Percentiles rank a stretch among this genome's conserved stretches.
These are phyloP conservation scores for Chrysolina oricalcia DNA, from an alignment of 2,888 invertebrate species.

Conservation along the genomic window DNA sequence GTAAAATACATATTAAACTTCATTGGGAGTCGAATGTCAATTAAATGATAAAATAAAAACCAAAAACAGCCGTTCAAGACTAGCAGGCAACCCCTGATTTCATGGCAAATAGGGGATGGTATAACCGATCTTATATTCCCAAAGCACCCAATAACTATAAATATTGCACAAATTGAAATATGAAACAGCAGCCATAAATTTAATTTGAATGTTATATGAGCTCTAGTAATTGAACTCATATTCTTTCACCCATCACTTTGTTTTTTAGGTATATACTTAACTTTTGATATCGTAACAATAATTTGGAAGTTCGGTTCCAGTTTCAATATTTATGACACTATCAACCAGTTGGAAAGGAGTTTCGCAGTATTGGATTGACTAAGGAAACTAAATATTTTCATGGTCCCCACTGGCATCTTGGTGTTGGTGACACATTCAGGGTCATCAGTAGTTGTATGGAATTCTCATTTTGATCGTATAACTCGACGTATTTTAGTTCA, in stretches of 20 bases:
- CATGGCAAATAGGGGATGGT: conserved; percentile 62
- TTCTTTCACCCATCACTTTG: neutral
- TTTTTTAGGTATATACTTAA: neutral
- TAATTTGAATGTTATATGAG: conserved; percentile 13
- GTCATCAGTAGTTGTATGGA: too few species aligned
- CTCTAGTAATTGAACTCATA: neutral
- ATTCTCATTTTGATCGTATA: too few species aligned
- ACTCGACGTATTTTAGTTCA: too few species aligned
- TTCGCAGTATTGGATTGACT: too few species aligned
- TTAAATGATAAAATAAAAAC: conserved; percentile 62
- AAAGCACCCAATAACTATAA: conserved; percentile 64
- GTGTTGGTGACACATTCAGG: too few species aligned
- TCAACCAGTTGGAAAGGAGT: too few species aligned
- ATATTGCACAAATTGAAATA: conserved; percentile 65
- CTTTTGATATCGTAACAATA: too few species aligned
- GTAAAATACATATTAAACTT: neutral
- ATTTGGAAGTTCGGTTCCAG: neutral
- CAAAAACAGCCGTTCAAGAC: conserved; percentile 62
- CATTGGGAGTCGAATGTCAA: conserved; percentile 62
- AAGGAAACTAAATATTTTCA: too few species aligned
- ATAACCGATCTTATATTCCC: conserved; percentile 58
- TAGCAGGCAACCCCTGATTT: conserved; percentile 59
- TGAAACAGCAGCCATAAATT: conserved; percentile 40
- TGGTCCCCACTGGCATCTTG: too few species aligned
- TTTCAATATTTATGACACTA: neutral